Base-by-base conservation (phyloP, 2,888 invertebrate species). In the Leistus spinibarbis region DNA sequence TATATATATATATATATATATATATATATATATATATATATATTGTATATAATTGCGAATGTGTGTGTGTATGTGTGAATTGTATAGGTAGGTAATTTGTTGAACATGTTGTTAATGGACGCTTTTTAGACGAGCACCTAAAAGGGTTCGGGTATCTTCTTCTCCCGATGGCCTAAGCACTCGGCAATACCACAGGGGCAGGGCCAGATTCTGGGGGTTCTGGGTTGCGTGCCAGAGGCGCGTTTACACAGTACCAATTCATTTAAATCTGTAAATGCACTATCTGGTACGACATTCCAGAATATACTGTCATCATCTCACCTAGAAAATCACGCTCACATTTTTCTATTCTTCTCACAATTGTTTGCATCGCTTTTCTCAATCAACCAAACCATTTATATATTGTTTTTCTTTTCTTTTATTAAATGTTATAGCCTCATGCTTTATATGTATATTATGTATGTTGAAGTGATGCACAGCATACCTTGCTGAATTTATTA, bases 271-370 rank as follows among this genome's bases (percentile, higher is more conserved):
- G 97, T 97, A 97, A 97, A 97, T 97, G 97, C 97, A 97, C 97
- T 96, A 96, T 97, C 96, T 97, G 96, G 97, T 97, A 97, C 97
- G 96, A 95, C 95, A 95, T 93, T 91, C 94, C 92, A 90, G 89
- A 87, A 88, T 87, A 90, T 88, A 85, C 86, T 86, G 82, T 86
- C 87, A 78, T 78, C 82, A 76, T 79, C 77, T 78, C 82, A 76
- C 79, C 77, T 78, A 78, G 76, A 76, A 17, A 17, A 2, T 23
- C 65, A n/a, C 10, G 23, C 17, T 13, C 16, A 17, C 7, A 7
- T 60, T 13, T 60, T 13, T 40, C 40, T 10, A 10, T 40, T 10
- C 13, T 40, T 40, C 40, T 40, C 10, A n/a, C n/a, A n/a, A 57
- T 9, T 20, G 17, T 20, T 57, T 57, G 57, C 13, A n/a, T n/a